Percentiles rank a stretch among this genome's conserved stretches.
These are phyloP conservation scores for Oreochromis tanganicae DNA, from an alignment of 2,113 vertebrate genomes.

Conservation along the genomic window DNA sequence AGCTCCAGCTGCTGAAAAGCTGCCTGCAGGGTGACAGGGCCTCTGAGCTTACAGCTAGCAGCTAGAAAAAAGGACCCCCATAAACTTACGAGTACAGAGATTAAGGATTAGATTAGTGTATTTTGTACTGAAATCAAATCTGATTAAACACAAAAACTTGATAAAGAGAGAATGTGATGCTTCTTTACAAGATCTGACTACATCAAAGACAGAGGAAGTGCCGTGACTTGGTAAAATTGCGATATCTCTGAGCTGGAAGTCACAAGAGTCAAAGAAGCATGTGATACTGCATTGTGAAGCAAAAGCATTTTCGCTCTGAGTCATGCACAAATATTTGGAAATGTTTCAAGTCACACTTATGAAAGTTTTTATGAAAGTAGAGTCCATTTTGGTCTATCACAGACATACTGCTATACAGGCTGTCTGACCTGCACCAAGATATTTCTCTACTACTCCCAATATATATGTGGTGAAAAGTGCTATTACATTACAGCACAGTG, in stretches of 20 bases:
- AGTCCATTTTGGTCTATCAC: fast-evolving
- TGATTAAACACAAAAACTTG: not conserved
- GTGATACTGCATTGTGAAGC: not conserved
- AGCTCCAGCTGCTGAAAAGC: not conserved
- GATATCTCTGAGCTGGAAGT: not conserved
- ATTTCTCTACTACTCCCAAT: not conserved
- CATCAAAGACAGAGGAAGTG: not conserved
- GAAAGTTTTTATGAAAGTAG: not conserved
- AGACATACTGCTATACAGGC: not conserved
- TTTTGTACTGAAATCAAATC: not conserved
- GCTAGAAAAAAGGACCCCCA: not conserved
- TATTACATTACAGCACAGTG: not conserved
- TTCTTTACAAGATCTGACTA: not conserved
- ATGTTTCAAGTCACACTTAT: not conserved
- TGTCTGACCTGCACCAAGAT: not conserved
- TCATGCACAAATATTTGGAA: not conserved
- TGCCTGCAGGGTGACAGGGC: not conserved
- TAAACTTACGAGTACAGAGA: not conserved
- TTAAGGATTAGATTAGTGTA: fast-evolving
- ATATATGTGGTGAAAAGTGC: not conserved
- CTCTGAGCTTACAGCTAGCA: not conserved
- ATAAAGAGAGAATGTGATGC: not conserved
- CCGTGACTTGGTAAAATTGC: not conserved
- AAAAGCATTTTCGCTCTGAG: not conserved
- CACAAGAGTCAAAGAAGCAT: not conserved